These are phyloP conservation scores for Craniophora ligustri DNA, from an alignment of 2,888 invertebrate genomes.

Conservation along the genomic window DNA sequence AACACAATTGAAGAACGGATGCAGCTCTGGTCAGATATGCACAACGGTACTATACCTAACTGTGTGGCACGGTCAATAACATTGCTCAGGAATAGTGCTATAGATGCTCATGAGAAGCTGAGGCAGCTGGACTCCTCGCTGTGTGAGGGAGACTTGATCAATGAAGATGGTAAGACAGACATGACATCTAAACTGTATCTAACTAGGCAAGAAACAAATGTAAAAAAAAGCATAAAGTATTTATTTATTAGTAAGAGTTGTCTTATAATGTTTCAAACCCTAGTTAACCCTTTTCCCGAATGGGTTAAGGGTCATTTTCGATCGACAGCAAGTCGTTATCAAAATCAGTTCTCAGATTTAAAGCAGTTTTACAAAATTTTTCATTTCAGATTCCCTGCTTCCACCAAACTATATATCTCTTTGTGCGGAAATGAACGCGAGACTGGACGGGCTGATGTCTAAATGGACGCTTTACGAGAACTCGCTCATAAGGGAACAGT, in stretches of 20 bases:
- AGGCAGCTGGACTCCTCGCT: conserved; percentile 78
- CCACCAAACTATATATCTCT: conserved; percentile 79
- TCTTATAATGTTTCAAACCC: too few relatives aligned
- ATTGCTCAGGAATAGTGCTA: conserved; percentile 76
- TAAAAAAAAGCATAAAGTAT: too few relatives aligned
- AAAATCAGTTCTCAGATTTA: too few relatives aligned
- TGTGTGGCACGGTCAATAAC: conserved; percentile 74
- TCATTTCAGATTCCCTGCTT: conserved; percentile 75
- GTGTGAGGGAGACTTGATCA: conserved; percentile 76
- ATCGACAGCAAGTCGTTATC: too few relatives aligned
- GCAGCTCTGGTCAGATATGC: conserved; percentile 81
- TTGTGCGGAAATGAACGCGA: conserved; percentile 81
- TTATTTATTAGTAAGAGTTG: too few relatives aligned
- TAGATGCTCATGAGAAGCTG: conserved; percentile 77
- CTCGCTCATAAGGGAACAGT: conserved; percentile 79
- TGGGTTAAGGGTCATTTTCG: too few relatives aligned
- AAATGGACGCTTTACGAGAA: conserved; percentile 84
- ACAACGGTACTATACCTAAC: conserved; percentile 77
- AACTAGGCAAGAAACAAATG: too few relatives aligned
- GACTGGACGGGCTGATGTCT: conserved; percentile 77
- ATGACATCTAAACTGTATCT: too few relatives aligned
- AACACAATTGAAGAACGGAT: conserved; percentile 84
- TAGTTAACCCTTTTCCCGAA: too few relatives aligned
- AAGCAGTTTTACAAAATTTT: too few relatives aligned
- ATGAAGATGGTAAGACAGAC: conserved; percentile 83